phyloP scores from a whole-genome alignment of 35 echinoderm and acorn worm genomes.

The Holothuria glaberrima region DNA sequence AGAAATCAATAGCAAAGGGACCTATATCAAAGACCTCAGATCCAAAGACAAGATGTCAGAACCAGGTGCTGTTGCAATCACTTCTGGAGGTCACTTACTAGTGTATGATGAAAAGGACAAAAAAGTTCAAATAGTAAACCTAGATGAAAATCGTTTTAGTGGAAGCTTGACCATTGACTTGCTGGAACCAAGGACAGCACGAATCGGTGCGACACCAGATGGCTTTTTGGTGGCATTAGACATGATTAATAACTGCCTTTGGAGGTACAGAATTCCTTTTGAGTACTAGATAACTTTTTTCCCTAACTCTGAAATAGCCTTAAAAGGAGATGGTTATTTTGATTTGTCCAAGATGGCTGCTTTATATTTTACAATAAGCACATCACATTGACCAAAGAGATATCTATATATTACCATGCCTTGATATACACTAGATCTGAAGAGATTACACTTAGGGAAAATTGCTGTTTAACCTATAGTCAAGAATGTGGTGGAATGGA shows the following conservation, averaged over 20 bases:
- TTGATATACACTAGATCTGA: no score
- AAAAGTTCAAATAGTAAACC: conserved; percentile 81
- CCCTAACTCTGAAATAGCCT: neutral
- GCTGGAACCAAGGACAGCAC: conserved; percentile 67
- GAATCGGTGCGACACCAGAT: conserved; percentile 69
- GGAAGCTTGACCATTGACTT: conserved; percentile 64
- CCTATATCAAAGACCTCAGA: conserved; percentile 72
- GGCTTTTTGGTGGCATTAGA: conserved; percentile 77
- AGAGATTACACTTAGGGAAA: no score
- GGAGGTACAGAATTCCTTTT: conserved; percentile 85
- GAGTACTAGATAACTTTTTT: conserved; percentile 19
- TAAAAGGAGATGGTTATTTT: no score
- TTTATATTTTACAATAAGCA: no score
- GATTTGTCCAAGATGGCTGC: no score
- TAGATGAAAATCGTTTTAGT: conserved; percentile 70
- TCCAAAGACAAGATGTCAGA: conserved; percentile 78
- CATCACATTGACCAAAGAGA: no score
- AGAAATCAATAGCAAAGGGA: conserved; percentile 65
- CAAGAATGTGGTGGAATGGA: no score
- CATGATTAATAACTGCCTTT: conserved; percentile 83
- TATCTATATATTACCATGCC: no score
- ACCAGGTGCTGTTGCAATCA: conserved; percentile 76
- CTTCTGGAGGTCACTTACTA: conserved; percentile 70
- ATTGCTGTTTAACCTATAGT: no score
- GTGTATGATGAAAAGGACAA: conserved; percentile 74